Evolutionary conservation across 2,113 vertebrate genomes (phyloP), one percentile per base, ranked within the genome.

Genomic region (Eublepharis macularius): DNA sequence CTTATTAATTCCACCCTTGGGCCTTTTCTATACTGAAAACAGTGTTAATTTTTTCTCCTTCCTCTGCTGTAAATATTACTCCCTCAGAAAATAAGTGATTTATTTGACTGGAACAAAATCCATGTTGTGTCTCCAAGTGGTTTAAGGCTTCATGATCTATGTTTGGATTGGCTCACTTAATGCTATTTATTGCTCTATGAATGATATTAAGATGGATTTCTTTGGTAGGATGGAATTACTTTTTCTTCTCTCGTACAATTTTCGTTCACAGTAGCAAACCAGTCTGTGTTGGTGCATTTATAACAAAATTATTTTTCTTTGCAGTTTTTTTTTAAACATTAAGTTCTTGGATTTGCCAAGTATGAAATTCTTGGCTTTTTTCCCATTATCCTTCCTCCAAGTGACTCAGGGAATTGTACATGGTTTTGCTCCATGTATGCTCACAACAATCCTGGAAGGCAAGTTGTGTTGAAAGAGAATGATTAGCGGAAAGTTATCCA

Each of bases 181-280:
- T 90, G 88, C 89, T 88, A 88, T 93, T 76, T 88, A 47, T 90
- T 83, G 60, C 87, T 72, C 80, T 89, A 92, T 90, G 75, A 93
- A 94, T 93, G 78, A 93, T 91, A 76, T 91, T 93, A 93, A 85
- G 91, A 84, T 90, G 43, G 26, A 90, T 87, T 93, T 94, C 87
- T 85, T 85, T 57, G 34, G 83, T 86, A 32, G 51, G 41, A 81
- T 91, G 24, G 75, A 63, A 78, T 87, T 89, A 89, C 70, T 92
- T 88, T 87, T 91, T 76, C 87, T 91, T 88, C 85, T 24, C 19
- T 86, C 80, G 87, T 89, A 19, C 82, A 91, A 89, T 90, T 90
- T 90, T 83, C 39, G 78, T 47, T 80, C 85, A 79, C 49, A 81
- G 7, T 41, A 54, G 84, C 70, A 83, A 87, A 88, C 39, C 82